Percentiles rank a stretch among this genome's conserved stretches.
Evolutionary conservation across 2,797 vertebrate species (phyloP).

Genomic region (Enteromius treurensis): DNA sequence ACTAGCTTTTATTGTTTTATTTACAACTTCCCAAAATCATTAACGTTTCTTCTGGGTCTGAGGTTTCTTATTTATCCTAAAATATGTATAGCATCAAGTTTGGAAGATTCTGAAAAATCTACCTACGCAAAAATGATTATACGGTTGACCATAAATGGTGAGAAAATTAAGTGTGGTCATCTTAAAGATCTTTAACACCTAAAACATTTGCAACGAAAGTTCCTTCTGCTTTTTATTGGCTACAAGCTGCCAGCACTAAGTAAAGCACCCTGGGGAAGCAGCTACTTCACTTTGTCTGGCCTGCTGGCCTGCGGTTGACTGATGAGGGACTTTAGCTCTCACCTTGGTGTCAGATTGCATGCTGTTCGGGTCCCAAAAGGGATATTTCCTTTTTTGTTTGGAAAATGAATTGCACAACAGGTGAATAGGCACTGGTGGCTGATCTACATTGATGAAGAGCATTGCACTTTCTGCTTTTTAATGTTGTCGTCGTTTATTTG

Average conservation of each 20-base stretch:
- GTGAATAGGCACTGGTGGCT: background rate
- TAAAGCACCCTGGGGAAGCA: slow-evolving; percentile 69
- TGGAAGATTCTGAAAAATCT: background rate
- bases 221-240: slow-evolving; percentile 41
- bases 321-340: slow-evolving; percentile 66
- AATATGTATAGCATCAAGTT: background rate
- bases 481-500: background rate
- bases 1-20: background rate
- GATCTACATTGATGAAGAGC: background rate
- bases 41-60: background rate
- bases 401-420: slow-evolving; percentile 28
- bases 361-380: slow-evolving; percentile 36
- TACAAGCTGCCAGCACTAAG: slow-evolving; percentile 33
- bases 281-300: slow-evolving; percentile 72
- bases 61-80: background rate
- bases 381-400: slow-evolving; percentile 40
- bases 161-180: background rate
- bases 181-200: background rate
- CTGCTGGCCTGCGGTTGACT: slow-evolving; percentile 72
- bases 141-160: background rate
- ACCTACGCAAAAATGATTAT: background rate
- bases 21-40: background rate
- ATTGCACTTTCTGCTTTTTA: background rate
- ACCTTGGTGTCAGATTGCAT: slow-evolving; percentile 75
- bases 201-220: background rate